Evolutionary conservation across 2,888 invertebrate species (phyloP), one percentile per base, ranked within the genome.

Genomic region (Mythimna ferrago): DNA sequence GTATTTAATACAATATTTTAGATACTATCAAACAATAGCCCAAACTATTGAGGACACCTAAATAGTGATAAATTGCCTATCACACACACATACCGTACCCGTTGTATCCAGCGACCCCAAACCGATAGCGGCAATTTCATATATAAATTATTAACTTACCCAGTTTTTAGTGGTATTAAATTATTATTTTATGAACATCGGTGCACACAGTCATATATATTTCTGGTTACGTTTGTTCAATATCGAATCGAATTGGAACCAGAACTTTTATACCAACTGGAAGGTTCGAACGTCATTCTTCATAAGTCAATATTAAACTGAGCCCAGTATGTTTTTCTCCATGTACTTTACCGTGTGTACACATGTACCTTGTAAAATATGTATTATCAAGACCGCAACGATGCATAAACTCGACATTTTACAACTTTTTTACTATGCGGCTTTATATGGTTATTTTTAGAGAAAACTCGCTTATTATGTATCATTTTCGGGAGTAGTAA

Each of bases 401-500:
- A 76, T 86, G 77, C 79, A 79, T 84, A 80, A 86, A 75, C 66
- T 63, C 38, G 44, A 60, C 67, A 79, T 86, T 83, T 85, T 84
- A 85, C 74, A 78, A 69, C 80, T 78, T 80, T 84, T 86, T 86
- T 84, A 86, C 74, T 78, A 80, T 78, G 68, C 69, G 69, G 48
- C 58, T 68, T 60, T 35, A 57, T 41, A 60, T 19, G 73, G 73
- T 71, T 80, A 73, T 84, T 82, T 84, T 82, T 70, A 75, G 48
- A 71, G 71, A 64, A 79, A 84, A 76, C 66, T 73, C 71, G 60
- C 79, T 78, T 84, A 75, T 80, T 82, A 82, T 76, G 66, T 73
- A 83, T 70, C 76, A 71, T 82, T 85, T 84, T 77, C 71, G n/a
- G 73, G 65, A 69, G 80, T 77, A 71, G 74, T 82, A 80, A 84